Base-by-base conservation (phyloP, 92 coral and sea anemone species). In the Heliopora coerulea region DNA sequence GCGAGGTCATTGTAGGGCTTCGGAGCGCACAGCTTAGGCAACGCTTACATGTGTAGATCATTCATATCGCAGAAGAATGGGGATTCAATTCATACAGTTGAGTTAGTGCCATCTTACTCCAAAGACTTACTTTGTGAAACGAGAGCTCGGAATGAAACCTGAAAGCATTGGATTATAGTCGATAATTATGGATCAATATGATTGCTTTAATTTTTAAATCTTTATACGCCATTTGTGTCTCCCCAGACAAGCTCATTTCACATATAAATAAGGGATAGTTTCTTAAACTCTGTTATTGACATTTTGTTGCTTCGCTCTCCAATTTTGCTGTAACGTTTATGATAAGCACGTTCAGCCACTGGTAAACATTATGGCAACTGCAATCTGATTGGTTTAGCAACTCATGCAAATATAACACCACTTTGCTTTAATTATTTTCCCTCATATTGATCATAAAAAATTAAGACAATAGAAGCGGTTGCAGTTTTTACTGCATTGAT, bases 401-500 rank as follows among this genome's bases (percentile, higher is more conserved):
- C 25, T 30, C 60, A 70, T 49, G 35, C 32, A 70, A 70, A 70
- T 70, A 70, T 62, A 52, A 48, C 77, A 18, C 54, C 32, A 70
- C 27, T 52, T 54, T 7, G 4, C 48, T 24, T 23, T 11, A n/a
- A 29, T 68, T 26, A 20, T 68, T 48, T 68, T 49, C 15, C 15
- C 17, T 54, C 49, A 33, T 70, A 70, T 70, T 63, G 54, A 52
- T 70, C 77, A 54, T 26, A 62, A 33, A 63, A 54, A 50, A 31
- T 37, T 18, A 10, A 18, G 63, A 70, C 77, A 70, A 70, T 70
- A 52, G 63, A 33, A 28, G 20, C 37, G 62, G 77, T 63, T 70
- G 62, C 39, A 37, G 4, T 4, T n/a, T n/a, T n/a, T n/a, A n/a
- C n/a, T n/a, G n/a, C n/a, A n/a, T n/a, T n/a, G n/a, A n/a, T n/a